Conservation (phyloP, 2,797 vertebrate genomes). For the Neomorphus geoffroyi region DNA sequence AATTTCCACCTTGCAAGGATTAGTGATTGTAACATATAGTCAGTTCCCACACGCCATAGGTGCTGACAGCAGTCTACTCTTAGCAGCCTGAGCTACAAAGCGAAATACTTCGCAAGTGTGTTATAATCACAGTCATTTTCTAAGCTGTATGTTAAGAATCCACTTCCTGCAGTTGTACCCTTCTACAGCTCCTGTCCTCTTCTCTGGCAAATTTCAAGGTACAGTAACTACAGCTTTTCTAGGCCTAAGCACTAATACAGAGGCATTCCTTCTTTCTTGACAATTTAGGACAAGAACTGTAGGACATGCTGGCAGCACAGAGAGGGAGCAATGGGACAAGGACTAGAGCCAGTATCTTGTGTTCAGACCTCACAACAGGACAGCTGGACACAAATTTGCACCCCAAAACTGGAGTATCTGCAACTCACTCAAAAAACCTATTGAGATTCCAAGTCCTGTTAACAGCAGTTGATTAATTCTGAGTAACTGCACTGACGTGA, state of each 20-base stretch:
- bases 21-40: background rate
- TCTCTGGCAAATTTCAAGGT: background rate
- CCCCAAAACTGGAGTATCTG: background rate
- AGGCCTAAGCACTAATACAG: background rate
- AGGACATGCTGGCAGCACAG: background rate
- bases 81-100: background rate
- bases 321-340: background rate
- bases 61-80: background rate
- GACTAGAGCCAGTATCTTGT: background rate
- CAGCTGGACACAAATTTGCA: background rate
- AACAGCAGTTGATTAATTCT: background rate
- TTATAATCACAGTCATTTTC: accelerated
- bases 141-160: background rate
- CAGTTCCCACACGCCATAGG: background rate
- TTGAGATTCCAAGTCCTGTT: background rate
- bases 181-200: background rate
- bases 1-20: background rate
- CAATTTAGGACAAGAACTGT: background rate
- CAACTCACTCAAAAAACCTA: background rate
- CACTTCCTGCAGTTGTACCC: too few relatives aligned
- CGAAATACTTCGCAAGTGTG: background rate
- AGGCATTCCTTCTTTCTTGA: background rate
- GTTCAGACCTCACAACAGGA: background rate
- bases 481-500: background rate
- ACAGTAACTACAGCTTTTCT: background rate